These are phyloP conservation scores for Phorcus lineatus DNA, from an alignment of 2,888 invertebrate species.

Conservation along the genomic window DNA sequence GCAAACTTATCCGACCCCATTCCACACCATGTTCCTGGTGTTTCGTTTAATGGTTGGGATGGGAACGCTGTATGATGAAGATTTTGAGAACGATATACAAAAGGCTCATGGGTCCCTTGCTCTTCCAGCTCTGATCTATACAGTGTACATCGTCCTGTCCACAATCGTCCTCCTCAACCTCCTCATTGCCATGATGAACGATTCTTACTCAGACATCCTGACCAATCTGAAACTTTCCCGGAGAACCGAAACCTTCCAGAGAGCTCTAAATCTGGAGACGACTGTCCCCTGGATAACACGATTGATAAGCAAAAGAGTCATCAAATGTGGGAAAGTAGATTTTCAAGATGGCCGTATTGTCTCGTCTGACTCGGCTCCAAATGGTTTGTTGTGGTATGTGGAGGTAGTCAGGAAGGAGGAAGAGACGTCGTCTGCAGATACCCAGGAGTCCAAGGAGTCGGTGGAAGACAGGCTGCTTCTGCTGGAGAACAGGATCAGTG, in stretches of 20 bases:
- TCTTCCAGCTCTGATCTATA: constrained; percentile 56
- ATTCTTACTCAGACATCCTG: constrained; percentile 59
- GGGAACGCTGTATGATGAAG: constrained; percentile 57
- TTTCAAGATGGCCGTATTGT: background rate
- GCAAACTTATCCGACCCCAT: constrained; percentile 43
- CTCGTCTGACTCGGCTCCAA: no score
- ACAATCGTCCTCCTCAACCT: constrained; percentile 60
- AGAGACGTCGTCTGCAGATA: no score
- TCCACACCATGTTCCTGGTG: constrained; percentile 60
- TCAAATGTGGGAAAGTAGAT: background rate
- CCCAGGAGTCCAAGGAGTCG: no score
- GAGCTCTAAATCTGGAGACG: background rate
- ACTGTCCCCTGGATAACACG: background rate
- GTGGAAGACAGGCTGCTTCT: no score
- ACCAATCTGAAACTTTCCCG: constrained; percentile 60
- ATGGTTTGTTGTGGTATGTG: no score
- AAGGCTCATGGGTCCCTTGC: constrained; percentile 43
- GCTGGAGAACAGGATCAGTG: no score
- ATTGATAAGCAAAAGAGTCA: background rate
- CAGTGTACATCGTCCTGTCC: constrained; percentile 62
- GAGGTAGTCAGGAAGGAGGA: no score
- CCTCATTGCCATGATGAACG: constrained; percentile 69
- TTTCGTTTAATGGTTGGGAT: constrained; percentile 72
- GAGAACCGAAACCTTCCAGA: constrained; percentile 57
- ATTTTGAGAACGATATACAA: constrained; percentile 49